Base-by-base conservation (phyloP, 2,797 vertebrate genomes). In the Picus viridis region DNA sequence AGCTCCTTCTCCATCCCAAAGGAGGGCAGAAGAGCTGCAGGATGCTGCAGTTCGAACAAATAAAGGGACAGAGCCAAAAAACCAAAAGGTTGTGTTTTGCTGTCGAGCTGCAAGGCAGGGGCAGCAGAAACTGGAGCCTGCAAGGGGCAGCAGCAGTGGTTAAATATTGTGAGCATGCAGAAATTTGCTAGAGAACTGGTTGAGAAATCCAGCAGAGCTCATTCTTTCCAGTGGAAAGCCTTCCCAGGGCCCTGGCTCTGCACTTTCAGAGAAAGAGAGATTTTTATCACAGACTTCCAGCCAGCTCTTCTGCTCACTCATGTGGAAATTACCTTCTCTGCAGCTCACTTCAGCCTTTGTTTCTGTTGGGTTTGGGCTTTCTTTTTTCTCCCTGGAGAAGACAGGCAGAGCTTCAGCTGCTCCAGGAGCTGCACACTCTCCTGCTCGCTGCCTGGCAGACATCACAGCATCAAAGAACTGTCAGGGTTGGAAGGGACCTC, bases 221-320 rank as follows among this genome's bases (percentile, higher is more conserved):
- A 85, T 94, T 85, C 89, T 85, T 93, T 94, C 91, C 93, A 92
- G 91, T 86, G 95, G 91, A 91, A 92, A 95, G 23, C 94, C 77
- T 94, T 51, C 63, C 16, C 73, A 72, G 88, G 65, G 81, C 63
- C 18, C 76, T 72, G 89, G 67, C 89, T 89, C 63, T 90, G 73
- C 62, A 18, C 80, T 95, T 94, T 89, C 87, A 89, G 30, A 90
- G 90, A 61, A 84, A 71, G 83, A 62, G 8, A 94, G 82, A 90
- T 92, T 85, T 83, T 89, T 72, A 87, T 93, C 70, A 87, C 29
- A 71, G 90, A 65, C 90, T 95, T 92, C 91, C 95, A 86, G 5
- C 8, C 3, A 43, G 65, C 69, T 61, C 26, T 84, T 88, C 83
- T 58, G 58, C 81, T 72, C 71, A 86, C 83, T 85, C 81, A 4